Conservation (phyloP, 1,140 invertebrate species). For the Galleria mellonella region DNA sequence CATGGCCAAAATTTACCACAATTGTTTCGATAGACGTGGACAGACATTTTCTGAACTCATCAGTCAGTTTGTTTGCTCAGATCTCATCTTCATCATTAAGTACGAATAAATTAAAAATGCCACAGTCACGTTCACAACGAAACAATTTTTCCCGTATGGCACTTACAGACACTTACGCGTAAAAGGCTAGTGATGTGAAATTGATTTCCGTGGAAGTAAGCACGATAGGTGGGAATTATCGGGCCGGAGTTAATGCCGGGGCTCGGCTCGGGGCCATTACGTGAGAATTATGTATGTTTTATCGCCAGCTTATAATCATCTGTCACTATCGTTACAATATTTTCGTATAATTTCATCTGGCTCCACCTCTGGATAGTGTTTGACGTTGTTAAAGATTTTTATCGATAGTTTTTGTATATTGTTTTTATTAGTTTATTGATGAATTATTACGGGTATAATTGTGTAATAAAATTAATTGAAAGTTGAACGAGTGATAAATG, state of each 20-base stretch:
- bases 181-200: slow-evolving; percentile 38
- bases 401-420: slow-evolving; percentile 14
- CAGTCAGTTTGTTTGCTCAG: no score
- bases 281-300: slow-evolving; percentile 72
- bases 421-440: no score
- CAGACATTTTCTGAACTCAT: no score
- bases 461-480: no score
- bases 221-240: slow-evolving; percentile 8
- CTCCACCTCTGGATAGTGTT: slow-evolving; percentile 45
- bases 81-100: no score
- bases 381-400: slow-evolving; percentile 15
- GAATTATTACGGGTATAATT: no score
- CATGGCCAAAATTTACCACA: no score
- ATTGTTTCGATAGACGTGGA: no score
- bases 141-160: no score
- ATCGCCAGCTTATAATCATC: slow-evolving; percentile 73
- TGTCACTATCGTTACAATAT: slow-evolving; percentile 73
- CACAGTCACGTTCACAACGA: no score
- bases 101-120: no score
- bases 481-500: no score
- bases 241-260: slow-evolving; percentile 31
- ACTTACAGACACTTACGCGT: not conserved
- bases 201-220: slow-evolving; percentile 29
- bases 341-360: slow-evolving; percentile 68
- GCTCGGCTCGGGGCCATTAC: slow-evolving; percentile 39